Evolutionary conservation across 2,797 vertebrate species (phyloP).

Genomic region (Emydoidea blandingii): DNA sequence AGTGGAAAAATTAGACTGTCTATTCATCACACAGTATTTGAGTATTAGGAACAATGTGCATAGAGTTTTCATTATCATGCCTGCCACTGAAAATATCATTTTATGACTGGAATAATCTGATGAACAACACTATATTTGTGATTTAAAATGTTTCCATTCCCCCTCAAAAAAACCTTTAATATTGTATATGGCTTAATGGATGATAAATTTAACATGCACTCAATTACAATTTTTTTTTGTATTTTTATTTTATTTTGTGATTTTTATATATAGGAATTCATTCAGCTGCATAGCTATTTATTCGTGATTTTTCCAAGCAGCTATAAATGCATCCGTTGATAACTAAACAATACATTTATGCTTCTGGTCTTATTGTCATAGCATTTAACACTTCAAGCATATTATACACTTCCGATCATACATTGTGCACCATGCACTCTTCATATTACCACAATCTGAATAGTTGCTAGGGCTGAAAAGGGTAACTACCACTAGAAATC

Average conservation of each 20-base stretch:
- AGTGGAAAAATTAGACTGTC: constrained; percentile 10
- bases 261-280: neutral
- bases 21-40: constrained; percentile 15
- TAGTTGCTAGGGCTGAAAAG: constrained; percentile 58
- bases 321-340: constrained; percentile 4
- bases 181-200: constrained; percentile 37
- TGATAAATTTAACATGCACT: neutral
- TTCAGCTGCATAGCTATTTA: constrained; percentile 20
- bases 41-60: neutral
- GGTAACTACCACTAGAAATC: constrained; percentile 57
- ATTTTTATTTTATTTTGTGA: neutral
- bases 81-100: neutral
- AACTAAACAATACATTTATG: constrained; percentile 54
- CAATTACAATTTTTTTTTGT: neutral
- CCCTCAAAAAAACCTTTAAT: neutral
- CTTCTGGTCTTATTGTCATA: constrained; percentile 44
- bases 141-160: constrained; percentile 38
- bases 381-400: constrained; percentile 52
- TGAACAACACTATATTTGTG: neutral
- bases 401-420: constrained; percentile 43
- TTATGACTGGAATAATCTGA: neutral
- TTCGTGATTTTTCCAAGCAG: constrained; percentile 8
- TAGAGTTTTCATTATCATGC: constrained; percentile 9
- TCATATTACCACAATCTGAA: constrained; percentile 57
- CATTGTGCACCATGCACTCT: neutral